Evolutionary conservation across 1,140 invertebrate genomes (phyloP), one percentile per base, ranked within the genome.

Genomic region (Drosophila chauvacae): DNA sequence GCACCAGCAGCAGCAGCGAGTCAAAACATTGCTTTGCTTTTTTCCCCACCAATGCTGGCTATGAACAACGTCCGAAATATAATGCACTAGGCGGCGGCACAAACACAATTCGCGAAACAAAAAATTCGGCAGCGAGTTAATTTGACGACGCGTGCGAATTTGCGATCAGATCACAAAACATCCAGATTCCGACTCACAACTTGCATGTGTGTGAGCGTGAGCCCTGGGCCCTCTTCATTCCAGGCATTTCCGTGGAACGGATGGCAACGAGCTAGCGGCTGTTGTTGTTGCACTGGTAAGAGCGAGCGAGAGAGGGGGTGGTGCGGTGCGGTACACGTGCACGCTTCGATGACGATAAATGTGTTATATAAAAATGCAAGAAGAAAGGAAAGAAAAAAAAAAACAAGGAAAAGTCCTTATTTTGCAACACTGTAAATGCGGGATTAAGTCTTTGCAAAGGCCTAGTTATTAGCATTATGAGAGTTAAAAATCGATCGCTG

Each of bases 231-330:
- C 64, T 48, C 58, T 56, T 28, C 65, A 53, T 60, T 65, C 41
- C 80, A 71, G 45, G 28, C 66, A 64, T 90, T 90, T 74, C 85
- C 37, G n/a, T 16, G 83, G 53, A 87, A 83, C 72, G 72, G 51
- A 51, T 74, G 83, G 68, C 13, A 80, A 41, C 61, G 72, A 48
- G 7, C 81, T 77, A 75, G 74, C 58, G 64, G 75, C 68, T 66
- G 58, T 77, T 76, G 56, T 45, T 61, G 13, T 28, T 73, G 56
- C 28, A 37, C 7, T n/a, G 33, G 41, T 20, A n/a, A 14, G 50
- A 18, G 30, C 1, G 37, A 26, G 26, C 7, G 37, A 33, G 68
- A 57, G 41, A 30, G 51, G 57, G 51, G 18, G 47, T 56, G 18
- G 47, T 56, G 39, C 35, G 45, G 59, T 37, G 39, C 30, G 53